A percentile compares a stretch with the other conserved stretches of the same genome.
Conservation (phyloP, 2,797 vertebrate genomes). For the Arnoldichthys spilopterus region DNA sequence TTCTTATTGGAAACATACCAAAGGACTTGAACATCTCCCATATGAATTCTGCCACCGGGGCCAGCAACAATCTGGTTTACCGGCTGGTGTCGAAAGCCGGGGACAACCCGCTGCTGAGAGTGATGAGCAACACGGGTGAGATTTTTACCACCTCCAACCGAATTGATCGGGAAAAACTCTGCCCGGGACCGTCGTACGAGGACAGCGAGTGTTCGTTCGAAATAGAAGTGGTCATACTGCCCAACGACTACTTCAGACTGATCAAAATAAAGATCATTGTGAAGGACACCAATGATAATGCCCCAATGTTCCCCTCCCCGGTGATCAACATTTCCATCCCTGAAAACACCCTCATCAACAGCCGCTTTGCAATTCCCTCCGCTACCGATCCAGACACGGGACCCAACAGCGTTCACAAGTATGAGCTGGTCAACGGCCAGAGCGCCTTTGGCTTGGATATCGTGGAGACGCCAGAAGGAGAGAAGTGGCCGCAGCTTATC, state of each 20-base stretch:
- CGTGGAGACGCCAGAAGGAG: slow-evolving; percentile 97
- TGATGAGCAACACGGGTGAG: slow-evolving; percentile 95
- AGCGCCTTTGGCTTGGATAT: slow-evolving; percentile 98
- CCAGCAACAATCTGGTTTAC: slow-evolving; percentile 95
- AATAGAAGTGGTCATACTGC: slow-evolving; percentile 98
- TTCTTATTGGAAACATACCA: slow-evolving; percentile 99
- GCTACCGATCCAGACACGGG: slow-evolving; percentile 98
- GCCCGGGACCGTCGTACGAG: slow-evolving; percentile 92
- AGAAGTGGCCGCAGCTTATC: slow-evolving; percentile 99
- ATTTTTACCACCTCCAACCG: slow-evolving; percentile 97
- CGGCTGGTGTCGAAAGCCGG: slow-evolving; percentile 98
- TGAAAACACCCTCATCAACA: slow-evolving; percentile 98
- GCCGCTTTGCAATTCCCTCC: slow-evolving; percentile 96
- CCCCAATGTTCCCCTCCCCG: slow-evolving; percentile 98
- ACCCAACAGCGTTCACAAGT: slow-evolving; percentile 97
- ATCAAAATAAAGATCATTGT: slow-evolving; percentile 99
- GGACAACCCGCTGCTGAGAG: slow-evolving; percentile 94
- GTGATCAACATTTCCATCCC: slow-evolving; percentile 99
- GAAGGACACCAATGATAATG: slow-evolving; percentile 98
- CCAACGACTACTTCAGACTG: slow-evolving; percentile 98
- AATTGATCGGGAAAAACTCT: slow-evolving; percentile 97
- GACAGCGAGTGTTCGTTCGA: slow-evolving; percentile 98
- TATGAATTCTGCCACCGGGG: slow-evolving; percentile 92
- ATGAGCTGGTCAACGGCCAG: slow-evolving; percentile 95
- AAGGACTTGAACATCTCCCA: slow-evolving; percentile 99